Conservation (phyloP, 2,888 invertebrate species). For the Chaitophorus viminalis region DNA sequence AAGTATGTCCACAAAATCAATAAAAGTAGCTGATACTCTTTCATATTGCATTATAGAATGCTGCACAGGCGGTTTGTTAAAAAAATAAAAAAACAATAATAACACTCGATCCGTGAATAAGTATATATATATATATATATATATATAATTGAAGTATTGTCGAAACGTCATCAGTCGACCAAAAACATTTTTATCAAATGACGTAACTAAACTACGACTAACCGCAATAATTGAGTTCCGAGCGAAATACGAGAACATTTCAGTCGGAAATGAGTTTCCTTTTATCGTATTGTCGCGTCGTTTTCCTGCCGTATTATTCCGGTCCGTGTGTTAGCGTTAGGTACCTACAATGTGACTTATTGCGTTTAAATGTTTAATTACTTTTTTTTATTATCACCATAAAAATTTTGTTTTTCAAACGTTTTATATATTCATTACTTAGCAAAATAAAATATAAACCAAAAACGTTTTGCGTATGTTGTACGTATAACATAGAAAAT, state of each 20-base stretch:
- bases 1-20: not conserved
- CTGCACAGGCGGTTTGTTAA: not conserved
- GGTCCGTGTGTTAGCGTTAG: not conserved
- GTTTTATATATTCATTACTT: too few species aligned
- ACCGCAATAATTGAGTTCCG: slow-evolving; percentile 5
- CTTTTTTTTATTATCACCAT: not conserved
- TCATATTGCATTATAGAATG: too few species aligned
- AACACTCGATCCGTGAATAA: not conserved
- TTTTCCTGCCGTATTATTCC: not conserved
- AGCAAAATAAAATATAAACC: too few species aligned
- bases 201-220: not conserved
- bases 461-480: too few species aligned
- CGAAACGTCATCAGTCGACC: slow-evolving; percentile 6
- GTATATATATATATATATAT: not conserved
- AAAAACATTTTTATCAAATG: not conserved
- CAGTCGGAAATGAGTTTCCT: slow-evolving; percentile 34
- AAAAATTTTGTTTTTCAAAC: not conserved
- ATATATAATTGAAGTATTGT: not conserved
- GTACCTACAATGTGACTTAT: not conserved
- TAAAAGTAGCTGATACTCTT: not conserved
- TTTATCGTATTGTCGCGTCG: not conserved
- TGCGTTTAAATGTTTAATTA: not conserved
- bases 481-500: too few species aligned
- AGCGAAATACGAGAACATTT: not conserved
- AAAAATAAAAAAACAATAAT: not conserved